Evolutionary conservation across 2,797 vertebrate species (phyloP).

Genomic region (Phylloscopus collybita): DNA sequence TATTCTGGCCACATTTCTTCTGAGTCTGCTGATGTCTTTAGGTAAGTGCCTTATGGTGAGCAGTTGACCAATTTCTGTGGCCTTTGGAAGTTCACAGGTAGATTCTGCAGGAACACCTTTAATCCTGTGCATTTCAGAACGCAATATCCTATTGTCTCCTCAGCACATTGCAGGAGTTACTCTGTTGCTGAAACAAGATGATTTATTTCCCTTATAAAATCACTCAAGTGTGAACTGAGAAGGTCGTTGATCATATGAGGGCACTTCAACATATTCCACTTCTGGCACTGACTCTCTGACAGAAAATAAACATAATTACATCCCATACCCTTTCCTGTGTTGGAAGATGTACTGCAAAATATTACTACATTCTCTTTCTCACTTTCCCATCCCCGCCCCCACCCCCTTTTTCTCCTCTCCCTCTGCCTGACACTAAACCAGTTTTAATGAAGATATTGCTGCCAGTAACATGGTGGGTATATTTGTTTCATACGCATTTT

Average conservation of each 20-base stretch:
- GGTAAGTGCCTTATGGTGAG: background rate
- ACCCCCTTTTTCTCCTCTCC: background rate
- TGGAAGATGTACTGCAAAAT: background rate
- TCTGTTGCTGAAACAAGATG: background rate
- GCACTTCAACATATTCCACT: background rate
- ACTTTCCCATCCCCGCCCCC: background rate
- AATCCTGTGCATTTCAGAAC: fast-evolving
- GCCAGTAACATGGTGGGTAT: background rate
- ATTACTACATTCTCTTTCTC: background rate
- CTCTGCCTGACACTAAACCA: background rate
- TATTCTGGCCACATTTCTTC: background rate
- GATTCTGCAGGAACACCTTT: background rate
- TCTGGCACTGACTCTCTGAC: background rate
- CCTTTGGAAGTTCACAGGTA: background rate
- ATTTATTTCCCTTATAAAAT: background rate
- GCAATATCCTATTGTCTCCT: background rate
- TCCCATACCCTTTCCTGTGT: background rate
- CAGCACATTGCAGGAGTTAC: background rate
- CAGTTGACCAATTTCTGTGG: background rate
- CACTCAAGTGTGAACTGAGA: background rate
- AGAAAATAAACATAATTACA: background rate
- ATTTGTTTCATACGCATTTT: slow-evolving; percentile 4
- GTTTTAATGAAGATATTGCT: slow-evolving; percentile 10
- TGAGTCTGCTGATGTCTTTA: background rate
- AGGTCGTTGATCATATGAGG: background rate